Conservation (phyloP, 2,888 invertebrate species). For the Cryptocephalus moraei region DNA sequence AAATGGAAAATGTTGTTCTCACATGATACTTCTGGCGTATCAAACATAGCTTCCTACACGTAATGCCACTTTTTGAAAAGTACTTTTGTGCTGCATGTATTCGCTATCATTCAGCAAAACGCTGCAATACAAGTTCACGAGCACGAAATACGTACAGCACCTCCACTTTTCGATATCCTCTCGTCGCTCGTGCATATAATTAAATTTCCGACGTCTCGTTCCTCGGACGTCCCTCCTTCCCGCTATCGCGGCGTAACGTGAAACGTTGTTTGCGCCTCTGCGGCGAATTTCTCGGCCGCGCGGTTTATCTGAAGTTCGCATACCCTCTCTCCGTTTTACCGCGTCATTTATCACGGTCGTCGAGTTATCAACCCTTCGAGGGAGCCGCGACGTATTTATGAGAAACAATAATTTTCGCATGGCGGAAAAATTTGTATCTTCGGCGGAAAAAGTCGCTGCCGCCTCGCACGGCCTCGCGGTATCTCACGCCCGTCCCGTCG, state of each 20-base stretch:
- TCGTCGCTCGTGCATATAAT: too few species aligned
- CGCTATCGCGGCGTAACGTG: not conserved
- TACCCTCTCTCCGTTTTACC: slow-evolving; percentile 22
- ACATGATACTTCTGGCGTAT: too few species aligned
- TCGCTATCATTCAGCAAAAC: too few species aligned
- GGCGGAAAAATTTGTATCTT: slow-evolving; percentile 12
- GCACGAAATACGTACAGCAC: too few species aligned
- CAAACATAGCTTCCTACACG: too few species aligned
- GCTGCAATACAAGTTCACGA: too few species aligned
- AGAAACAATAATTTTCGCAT: slow-evolving; percentile 14
- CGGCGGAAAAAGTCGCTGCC: not conserved
- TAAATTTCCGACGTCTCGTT: not conserved
- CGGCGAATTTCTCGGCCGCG: not conserved
- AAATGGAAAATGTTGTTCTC: too few species aligned
- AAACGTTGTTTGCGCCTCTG: not conserved
- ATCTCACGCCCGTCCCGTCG: too few species aligned
- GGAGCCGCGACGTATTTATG: slow-evolving; percentile 14
- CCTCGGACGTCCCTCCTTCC: not conserved
- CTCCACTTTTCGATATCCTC: too few species aligned
- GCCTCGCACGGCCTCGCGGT: too few species aligned
- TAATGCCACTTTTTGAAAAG: too few species aligned
- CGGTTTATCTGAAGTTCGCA: slow-evolving; percentile 22
- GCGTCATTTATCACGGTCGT: slow-evolving; percentile 22
- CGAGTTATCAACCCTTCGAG: slow-evolving; percentile 7
- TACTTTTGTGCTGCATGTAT: too few species aligned